phyloP scores from a whole-genome alignment of 2,888 invertebrate genomes.

The Achlya flavicornis region DNA sequence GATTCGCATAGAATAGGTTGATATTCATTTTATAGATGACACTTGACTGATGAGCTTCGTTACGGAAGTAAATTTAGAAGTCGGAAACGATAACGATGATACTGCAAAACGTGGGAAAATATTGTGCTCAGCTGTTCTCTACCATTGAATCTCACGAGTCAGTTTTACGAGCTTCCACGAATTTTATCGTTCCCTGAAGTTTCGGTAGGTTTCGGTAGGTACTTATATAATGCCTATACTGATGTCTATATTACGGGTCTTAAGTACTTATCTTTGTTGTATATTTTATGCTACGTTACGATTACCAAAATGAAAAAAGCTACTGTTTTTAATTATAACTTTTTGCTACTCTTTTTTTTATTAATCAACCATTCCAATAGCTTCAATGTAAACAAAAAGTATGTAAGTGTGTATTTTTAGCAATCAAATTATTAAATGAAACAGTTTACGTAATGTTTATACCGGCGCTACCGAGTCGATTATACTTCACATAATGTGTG shows the following conservation, averaged over 20 bases:
- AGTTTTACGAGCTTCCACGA: constrained; percentile 9
- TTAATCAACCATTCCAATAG: too few relatives aligned
- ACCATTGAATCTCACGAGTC: constrained; percentile 12
- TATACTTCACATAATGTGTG: too few relatives aligned
- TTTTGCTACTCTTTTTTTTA: too few relatives aligned
- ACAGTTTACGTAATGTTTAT: too few relatives aligned
- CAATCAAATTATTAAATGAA: neutral
- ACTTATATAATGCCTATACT: neutral
- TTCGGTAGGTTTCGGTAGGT: neutral
- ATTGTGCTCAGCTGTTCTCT: constrained; percentile 16
- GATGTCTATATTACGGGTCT: neutral
- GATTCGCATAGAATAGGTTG: neutral
- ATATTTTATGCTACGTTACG: neutral
- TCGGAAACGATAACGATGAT: constrained; percentile 36
- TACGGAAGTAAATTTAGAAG: constrained; percentile 42
- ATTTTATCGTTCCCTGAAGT: constrained; percentile 11
- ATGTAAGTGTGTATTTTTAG: too few relatives aligned
- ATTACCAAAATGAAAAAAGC: too few relatives aligned
- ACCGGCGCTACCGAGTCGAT: too few relatives aligned
- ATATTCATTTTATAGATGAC: constrained; percentile 24
- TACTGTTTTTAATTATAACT: too few relatives aligned
- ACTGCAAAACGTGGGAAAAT: constrained; percentile 29
- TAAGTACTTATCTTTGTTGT: neutral
- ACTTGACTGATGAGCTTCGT: constrained; percentile 33
- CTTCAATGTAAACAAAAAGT: too few relatives aligned